These are phyloP conservation scores for Rhamnusium bicolor DNA, from an alignment of 2,888 invertebrate genomes.

Conservation along the genomic window DNA sequence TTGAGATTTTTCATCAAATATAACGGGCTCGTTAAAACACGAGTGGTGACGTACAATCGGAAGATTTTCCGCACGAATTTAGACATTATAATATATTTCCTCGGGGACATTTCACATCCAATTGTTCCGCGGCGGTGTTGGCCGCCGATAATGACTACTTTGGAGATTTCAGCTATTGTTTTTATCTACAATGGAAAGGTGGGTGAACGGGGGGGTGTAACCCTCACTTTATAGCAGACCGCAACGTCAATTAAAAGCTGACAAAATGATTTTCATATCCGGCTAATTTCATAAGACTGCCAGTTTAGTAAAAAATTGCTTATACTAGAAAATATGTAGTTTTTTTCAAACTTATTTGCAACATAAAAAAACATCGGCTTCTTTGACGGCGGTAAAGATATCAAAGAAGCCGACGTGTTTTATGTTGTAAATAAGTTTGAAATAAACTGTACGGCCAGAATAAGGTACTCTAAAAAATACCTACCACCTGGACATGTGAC, in stretches of 20 bases:
- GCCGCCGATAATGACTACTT: conserved; percentile 10
- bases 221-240: neutral
- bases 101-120: conserved; percentile 57
- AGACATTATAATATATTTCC: conserved; percentile 66
- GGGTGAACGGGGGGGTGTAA: neutral
- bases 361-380: too few relatives aligned
- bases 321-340: too few relatives aligned
- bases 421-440: too few relatives aligned
- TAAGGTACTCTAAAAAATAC: too few relatives aligned
- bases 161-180: conserved; percentile 7
- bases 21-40: conserved; percentile 57
- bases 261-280: neutral
- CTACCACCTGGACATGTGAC: too few relatives aligned
- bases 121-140: conserved; percentile 12
- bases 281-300: neutral
- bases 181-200: neutral
- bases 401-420: too few relatives aligned
- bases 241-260: neutral
- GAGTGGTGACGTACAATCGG: conserved; percentile 63
- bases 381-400: too few relatives aligned
- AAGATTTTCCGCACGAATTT: conserved; percentile 69
- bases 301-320: too few relatives aligned
- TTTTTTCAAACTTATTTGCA: too few relatives aligned
- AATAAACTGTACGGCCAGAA: too few relatives aligned
- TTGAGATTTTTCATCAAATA: conserved; percentile 47